Percentiles rank a stretch among this genome's conserved stretches.
phyloP scores from a whole-genome alignment of 1,140 invertebrate species.

The Araneus ventricosus region DNA sequence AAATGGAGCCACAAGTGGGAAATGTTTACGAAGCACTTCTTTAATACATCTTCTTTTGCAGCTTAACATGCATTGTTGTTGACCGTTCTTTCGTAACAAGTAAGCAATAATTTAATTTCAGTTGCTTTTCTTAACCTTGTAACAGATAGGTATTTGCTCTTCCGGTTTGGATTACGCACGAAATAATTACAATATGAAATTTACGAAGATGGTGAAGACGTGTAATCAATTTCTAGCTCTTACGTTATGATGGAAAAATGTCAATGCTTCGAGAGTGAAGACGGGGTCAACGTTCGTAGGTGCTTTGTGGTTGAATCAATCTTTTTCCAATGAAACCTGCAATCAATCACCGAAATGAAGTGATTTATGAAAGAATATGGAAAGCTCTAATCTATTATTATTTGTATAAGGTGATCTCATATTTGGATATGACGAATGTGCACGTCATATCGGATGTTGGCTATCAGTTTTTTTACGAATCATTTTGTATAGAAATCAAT shows the following conservation, averaged over 20 bases:
- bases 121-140: background rate
- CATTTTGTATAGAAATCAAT: no score
- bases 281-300: background rate
- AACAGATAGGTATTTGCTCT: background rate
- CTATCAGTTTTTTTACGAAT: no score
- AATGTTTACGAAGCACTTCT: no score
- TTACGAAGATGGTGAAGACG: background rate
- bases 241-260: background rate
- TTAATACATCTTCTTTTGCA: no score
- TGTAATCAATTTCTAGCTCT: background rate
- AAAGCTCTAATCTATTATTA: no score
- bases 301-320: background rate
- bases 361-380: background rate
- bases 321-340: background rate
- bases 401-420: no score
- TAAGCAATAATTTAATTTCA: background rate
- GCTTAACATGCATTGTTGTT: no score
- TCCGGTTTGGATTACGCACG: background rate
- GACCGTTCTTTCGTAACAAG: no score
- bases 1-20: no score
- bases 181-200: background rate
- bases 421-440: no score
- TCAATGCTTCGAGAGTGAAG: background rate
- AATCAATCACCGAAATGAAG: background rate
- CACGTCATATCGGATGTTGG: no score